Evolutionary conservation across 2,797 vertebrate genomes (phyloP).

Genomic region (Thaleichthys pacificus): DNA sequence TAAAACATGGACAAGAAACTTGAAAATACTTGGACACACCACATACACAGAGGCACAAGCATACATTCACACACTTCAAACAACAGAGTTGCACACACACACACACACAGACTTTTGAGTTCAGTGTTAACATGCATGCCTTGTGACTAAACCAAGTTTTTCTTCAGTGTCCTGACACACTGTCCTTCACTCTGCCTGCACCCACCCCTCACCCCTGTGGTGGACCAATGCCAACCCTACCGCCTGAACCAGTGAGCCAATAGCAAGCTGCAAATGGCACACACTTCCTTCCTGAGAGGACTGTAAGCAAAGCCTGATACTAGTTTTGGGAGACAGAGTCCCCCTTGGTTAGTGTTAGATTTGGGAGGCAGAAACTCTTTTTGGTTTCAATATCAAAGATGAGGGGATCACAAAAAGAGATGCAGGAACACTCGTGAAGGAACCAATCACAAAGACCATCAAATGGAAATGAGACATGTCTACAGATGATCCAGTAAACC

Average conservation of each 20-base stretch:
- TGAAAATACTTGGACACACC: constrained; percentile 30
- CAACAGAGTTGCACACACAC: constrained; percentile 29
- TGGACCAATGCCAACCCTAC: constrained; percentile 40
- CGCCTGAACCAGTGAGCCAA: constrained; percentile 17
- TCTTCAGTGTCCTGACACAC: constrained; percentile 73
- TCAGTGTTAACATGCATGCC: constrained; percentile 80
- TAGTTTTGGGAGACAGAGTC: neutral
- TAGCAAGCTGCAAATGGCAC: neutral
- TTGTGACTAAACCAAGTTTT: constrained; percentile 75
- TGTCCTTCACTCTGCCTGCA: constrained; percentile 77
- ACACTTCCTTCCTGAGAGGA: neutral
- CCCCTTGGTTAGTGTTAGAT: no score
- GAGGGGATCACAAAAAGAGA: constrained; percentile 23
- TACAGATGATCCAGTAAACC: constrained; percentile 18
- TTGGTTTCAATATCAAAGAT: constrained; percentile 11
- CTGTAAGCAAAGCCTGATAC: neutral
- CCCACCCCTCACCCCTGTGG: constrained; percentile 21
- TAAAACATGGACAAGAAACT: constrained; percentile 54
- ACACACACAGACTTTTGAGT: constrained; percentile 58
- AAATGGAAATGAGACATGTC: constrained; percentile 5
- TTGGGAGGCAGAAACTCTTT: no score
- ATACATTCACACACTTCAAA: constrained; percentile 8
- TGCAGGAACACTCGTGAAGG: constrained; percentile 37
- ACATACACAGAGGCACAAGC: constrained; percentile 38
- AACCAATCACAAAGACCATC: constrained; percentile 1